These are phyloP conservation scores for Clarias laeviceps DNA, from an alignment of 2,797 vertebrate species.

Conservation along the genomic window DNA sequence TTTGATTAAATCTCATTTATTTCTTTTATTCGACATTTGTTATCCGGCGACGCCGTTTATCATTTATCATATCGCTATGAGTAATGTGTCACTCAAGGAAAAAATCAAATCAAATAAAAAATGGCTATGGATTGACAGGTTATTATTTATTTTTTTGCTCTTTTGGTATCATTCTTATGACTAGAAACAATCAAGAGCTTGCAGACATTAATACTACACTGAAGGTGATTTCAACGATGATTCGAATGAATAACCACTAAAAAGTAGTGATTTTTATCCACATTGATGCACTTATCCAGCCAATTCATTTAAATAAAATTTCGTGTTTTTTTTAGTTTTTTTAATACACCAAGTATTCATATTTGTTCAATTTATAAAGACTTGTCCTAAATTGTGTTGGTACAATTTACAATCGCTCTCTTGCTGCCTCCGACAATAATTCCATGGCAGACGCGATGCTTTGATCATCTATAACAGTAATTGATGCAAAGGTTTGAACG, in stretches of 20 bases:
- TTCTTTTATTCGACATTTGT: slow-evolving; percentile 24
- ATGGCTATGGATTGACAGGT: neutral
- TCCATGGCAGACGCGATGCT: neutral
- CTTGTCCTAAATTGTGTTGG: neutral
- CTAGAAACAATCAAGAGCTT: neutral
- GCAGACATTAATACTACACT: neutral
- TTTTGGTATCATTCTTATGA: neutral
- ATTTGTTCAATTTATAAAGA: neutral
- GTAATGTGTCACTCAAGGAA: neutral
- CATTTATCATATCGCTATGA: slow-evolving; percentile 24
- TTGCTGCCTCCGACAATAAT: neutral
- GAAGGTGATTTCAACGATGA: neutral
- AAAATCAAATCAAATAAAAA: too few relatives aligned
- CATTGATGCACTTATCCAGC: neutral
- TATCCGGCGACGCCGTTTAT: slow-evolving; percentile 16
- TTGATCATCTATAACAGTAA: slow-evolving; percentile 18
- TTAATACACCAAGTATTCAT: neutral
- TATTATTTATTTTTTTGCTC: neutral
- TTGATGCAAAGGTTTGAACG: slow-evolving; percentile 2
- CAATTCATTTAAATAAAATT: neutral
- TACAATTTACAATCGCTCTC: neutral
- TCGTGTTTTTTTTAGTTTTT: too few relatives aligned
- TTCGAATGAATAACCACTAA: neutral
- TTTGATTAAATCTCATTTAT: slow-evolving; percentile 44
- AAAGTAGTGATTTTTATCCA: neutral